phyloP scores from a whole-genome alignment of 2,888 invertebrate genomes.

The Elegia similella region DNA sequence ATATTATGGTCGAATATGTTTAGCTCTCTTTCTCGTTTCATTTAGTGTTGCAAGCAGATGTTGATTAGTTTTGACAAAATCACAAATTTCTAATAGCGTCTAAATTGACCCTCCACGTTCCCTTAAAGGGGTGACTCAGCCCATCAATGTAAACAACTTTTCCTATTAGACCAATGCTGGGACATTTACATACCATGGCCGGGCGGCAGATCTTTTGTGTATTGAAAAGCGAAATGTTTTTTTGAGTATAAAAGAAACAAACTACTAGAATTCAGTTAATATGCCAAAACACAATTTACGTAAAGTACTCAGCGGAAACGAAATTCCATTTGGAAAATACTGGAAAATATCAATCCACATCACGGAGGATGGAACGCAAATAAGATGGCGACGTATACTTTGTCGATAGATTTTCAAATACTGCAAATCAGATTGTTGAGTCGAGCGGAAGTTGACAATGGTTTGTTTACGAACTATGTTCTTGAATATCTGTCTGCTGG shows the following conservation, averaged over 20 bases:
- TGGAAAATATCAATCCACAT: constrained; percentile 13
- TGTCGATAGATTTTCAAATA: constrained; percentile 12
- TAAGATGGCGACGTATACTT: constrained; percentile 5
- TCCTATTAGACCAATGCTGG: no score
- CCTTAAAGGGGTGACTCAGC: no score
- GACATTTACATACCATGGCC: no score
- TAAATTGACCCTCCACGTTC: no score
- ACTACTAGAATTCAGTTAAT: not conserved
- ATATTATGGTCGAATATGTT: no score
- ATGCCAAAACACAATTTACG: not conserved
- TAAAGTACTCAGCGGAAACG: constrained; percentile 16
- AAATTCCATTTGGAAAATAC: constrained; percentile 13
- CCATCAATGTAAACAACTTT: no score
- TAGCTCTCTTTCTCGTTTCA: no score
- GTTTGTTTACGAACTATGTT: constrained; percentile 10
- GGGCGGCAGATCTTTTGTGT: no score
- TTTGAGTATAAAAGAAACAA: not conserved
- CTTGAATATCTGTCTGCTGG: not conserved
- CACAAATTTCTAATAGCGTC: no score
- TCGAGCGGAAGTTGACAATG: constrained; percentile 9
- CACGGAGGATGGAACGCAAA: constrained; percentile 13
- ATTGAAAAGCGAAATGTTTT: no score
- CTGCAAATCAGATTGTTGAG: constrained; percentile 11
- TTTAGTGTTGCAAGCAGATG: no score
- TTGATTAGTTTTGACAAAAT: no score